These are phyloP conservation scores for Bradypus variegatus DNA, from an alignment of 2,797 vertebrate species.

Conservation along the genomic window DNA sequence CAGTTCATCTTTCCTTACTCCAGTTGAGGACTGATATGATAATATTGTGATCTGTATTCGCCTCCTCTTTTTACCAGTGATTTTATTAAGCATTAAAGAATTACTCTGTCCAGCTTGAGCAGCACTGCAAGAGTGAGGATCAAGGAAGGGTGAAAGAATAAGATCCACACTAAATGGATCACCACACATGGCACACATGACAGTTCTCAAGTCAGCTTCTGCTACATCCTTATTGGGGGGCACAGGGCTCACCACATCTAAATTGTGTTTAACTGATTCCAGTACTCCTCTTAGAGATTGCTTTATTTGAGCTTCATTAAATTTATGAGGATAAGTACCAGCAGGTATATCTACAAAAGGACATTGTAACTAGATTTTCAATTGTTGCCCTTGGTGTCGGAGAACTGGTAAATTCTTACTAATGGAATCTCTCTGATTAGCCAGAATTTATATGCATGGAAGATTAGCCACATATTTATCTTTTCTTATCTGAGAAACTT, in stretches of 20 bases:
- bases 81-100: slow-evolving; percentile 96
- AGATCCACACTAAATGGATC: slow-evolving; percentile 98
- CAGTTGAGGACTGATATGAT: slow-evolving; percentile 97
- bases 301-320: slow-evolving; percentile 97
- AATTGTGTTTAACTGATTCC: slow-evolving; percentile 94
- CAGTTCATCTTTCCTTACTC: slow-evolving; percentile 95
- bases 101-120: slow-evolving; percentile 96
- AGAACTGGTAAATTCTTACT: slow-evolving; percentile 97
- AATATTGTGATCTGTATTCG: slow-evolving; percentile 96
- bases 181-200: slow-evolving; percentile 99
- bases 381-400: slow-evolving; percentile 95
- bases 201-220: slow-evolving; percentile 94
- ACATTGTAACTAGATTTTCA: slow-evolving; percentile 98
- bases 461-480: slow-evolving; percentile 89
- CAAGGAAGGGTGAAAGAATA: slow-evolving; percentile 97
- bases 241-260: slow-evolving; percentile 88
- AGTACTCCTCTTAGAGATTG: slow-evolving; percentile 93
- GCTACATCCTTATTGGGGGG: slow-evolving; percentile 96
- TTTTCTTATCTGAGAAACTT: slow-evolving; percentile 89
- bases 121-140: slow-evolving; percentile 95
- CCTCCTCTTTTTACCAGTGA: slow-evolving; percentile 92
- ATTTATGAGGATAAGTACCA: slow-evolving; percentile 93
- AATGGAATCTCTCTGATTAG: slow-evolving; percentile 92
- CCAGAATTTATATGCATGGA: slow-evolving; percentile 94
- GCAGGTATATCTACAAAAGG: slow-evolving; percentile 95